These are phyloP conservation scores for Girardinichthys multiradiatus DNA, from an alignment of 2,113 vertebrate genomes.

Conservation along the genomic window DNA sequence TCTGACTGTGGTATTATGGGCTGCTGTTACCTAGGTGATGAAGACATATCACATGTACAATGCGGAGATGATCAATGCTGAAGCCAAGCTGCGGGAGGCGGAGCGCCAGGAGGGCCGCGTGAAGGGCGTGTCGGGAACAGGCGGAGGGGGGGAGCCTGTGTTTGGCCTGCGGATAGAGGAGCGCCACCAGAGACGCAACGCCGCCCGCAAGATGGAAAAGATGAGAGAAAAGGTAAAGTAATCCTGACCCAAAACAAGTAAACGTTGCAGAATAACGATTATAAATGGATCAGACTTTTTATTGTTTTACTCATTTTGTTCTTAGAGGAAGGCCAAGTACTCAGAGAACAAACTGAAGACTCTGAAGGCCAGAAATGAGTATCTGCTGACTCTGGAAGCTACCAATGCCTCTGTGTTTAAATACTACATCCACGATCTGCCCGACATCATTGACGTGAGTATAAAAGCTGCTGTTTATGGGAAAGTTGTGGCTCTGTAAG, in stretches of 20 bases:
- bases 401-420: constrained; percentile 98
- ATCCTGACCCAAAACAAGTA: background rate
- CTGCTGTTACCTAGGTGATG: constrained; percentile 87
- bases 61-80: constrained; percentile 92
- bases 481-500: background rate
- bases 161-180: constrained; percentile 95
- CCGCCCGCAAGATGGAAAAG: constrained; percentile 99
- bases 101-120: constrained; percentile 95
- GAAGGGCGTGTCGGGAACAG: constrained; percentile 75
- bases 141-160: constrained; percentile 89
- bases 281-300: background rate
- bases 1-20: no score
- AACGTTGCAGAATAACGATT: background rate
- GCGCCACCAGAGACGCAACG: constrained; percentile 94
- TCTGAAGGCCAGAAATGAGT: constrained; percentile 97
- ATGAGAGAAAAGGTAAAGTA: constrained; percentile 95
- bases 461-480: constrained; percentile 13
- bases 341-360: constrained; percentile 99
- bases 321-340: constrained; percentile 96
- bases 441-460: constrained; percentile 98
- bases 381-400: constrained; percentile 96
- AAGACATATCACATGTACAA: constrained; percentile 99
- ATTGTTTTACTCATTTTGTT: constrained; percentile 1
- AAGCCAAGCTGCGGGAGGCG: constrained; percentile 95
- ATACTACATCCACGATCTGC: constrained; percentile 98